A percentile compares a stretch with the other conserved stretches of the same genome.
phyloP scores from a whole-genome alignment of 2,797 vertebrate species.

The Falco concolor region DNA sequence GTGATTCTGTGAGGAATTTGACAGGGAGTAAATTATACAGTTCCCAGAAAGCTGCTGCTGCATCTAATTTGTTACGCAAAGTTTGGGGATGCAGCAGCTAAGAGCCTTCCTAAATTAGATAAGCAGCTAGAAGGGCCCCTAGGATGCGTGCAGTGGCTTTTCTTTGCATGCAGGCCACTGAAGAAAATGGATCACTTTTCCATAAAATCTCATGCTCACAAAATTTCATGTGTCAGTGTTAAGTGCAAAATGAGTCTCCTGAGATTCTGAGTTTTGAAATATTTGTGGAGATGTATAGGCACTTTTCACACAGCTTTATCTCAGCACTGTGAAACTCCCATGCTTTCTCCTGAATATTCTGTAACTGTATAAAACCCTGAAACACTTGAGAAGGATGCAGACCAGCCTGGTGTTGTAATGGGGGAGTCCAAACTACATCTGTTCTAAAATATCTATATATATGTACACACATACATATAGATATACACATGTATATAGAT shows the following conservation, averaged over 20 bases:
- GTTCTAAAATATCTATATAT: background rate
- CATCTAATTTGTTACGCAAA: background rate
- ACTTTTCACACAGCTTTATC: slow-evolving; percentile 28
- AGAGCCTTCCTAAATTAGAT: background rate
- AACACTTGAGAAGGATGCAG: background rate
- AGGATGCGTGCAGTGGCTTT: background rate
- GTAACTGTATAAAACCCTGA: background rate
- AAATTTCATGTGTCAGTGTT: background rate
- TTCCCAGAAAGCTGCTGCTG: background rate
- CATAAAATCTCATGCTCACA: background rate
- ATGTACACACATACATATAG: too few species aligned
- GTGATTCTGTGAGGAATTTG: background rate
- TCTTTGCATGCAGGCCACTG: background rate
- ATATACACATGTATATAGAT: too few species aligned
- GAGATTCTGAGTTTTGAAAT: background rate
- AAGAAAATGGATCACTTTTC: background rate
- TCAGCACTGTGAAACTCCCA: background rate
- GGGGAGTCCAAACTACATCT: background rate
- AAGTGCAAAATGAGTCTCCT: slow-evolving; percentile 20
- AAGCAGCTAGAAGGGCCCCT: background rate
- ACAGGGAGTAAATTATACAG: background rate
- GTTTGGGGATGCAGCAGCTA: background rate
- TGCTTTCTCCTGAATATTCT: background rate
- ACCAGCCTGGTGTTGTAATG: background rate
- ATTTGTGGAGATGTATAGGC: background rate